Percentiles rank a stretch among this genome's conserved stretches.
phyloP scores from a whole-genome alignment of 1,140 invertebrate genomes.

The Drosophila kurseongensis region DNA sequence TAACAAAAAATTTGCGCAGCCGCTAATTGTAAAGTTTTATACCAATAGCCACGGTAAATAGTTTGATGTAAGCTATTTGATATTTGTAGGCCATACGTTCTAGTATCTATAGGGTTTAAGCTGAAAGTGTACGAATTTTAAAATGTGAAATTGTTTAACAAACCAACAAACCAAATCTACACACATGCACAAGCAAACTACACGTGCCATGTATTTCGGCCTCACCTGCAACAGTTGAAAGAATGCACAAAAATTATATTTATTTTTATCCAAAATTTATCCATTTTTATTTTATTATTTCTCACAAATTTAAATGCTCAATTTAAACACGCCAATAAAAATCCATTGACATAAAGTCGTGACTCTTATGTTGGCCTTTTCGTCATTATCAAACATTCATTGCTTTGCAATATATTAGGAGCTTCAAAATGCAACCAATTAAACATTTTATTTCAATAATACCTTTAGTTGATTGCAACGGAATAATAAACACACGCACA shows the following conservation, averaged over 20 bases:
- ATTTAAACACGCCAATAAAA: neutral
- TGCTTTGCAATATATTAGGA: slow-evolving; percentile 22
- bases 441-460: slow-evolving; percentile 9
- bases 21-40: slow-evolving; percentile 66
- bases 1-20: slow-evolving; percentile 29
- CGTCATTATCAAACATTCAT: neutral
- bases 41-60: slow-evolving; percentile 65
- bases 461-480: slow-evolving; percentile 12
- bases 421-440: slow-evolving; percentile 34
- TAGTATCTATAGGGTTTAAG: slow-evolving; percentile 77
- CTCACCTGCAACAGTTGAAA: slow-evolving; percentile 52
- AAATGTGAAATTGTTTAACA: slow-evolving; percentile 81
- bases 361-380: slow-evolving; percentile 6
- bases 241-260: slow-evolving; percentile 55
- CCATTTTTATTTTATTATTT: slow-evolving; percentile 19
- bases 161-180: slow-evolving; percentile 64
- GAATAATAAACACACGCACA: neutral
- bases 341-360: neutral
- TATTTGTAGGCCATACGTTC: slow-evolving; percentile 79
- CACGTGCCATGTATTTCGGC: slow-evolving; percentile 24
- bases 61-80: slow-evolving; percentile 65
- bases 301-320: slow-evolving; percentile 26
- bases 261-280: slow-evolving; percentile 38
- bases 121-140: slow-evolving; percentile 80
- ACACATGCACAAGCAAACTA: slow-evolving; percentile 19